phyloP scores from a whole-genome alignment of 37 sponge, comb jelly and placozoan species.

The Halisarca cf. caerulea region DNA sequence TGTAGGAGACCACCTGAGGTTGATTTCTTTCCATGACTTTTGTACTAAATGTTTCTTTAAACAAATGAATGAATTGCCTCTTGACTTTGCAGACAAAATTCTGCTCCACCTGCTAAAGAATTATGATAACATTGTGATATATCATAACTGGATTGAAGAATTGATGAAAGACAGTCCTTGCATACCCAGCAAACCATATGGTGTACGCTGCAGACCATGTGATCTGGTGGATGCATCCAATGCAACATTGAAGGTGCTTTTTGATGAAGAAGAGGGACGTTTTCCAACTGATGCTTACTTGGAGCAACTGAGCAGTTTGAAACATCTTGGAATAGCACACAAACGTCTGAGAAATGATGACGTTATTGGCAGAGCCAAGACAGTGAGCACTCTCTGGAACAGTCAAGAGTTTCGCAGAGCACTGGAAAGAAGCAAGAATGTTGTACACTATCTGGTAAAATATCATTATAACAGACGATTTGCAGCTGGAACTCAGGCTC shows the following conservation, averaged over 20 bases:
- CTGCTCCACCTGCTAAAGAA: constrained; percentile 31
- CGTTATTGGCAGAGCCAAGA: constrained; percentile 44
- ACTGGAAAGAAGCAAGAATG: constrained; percentile 16
- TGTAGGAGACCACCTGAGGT: no score
- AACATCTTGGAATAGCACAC: constrained; percentile 40
- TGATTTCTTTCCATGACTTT: constrained; percentile 23
- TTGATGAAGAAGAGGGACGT: constrained; percentile 38
- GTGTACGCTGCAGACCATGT: not conserved
- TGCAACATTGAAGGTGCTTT: constrained; percentile 12
- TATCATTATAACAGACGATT: not conserved
- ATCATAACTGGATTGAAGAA: constrained; percentile 33
- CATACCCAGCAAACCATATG: constrained; percentile 26
- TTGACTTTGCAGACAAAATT: constrained; percentile 17
- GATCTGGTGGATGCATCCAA: constrained; percentile 35
- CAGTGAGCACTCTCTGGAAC: not conserved
- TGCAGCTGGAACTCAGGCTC: no score
- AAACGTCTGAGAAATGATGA: constrained; percentile 28
- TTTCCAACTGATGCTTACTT: constrained; percentile 43
- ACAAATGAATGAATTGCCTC: not conserved
- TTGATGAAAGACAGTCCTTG: constrained; percentile 24
- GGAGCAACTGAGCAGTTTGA: not conserved
- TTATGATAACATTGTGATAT: not conserved
- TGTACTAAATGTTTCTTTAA: constrained; percentile 34
- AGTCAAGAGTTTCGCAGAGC: not conserved
- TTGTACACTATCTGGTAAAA: constrained; percentile 20